These are phyloP conservation scores for Ciconia stormi DNA, from an alignment of 2,113 vertebrate species.

Conservation along the genomic window DNA sequence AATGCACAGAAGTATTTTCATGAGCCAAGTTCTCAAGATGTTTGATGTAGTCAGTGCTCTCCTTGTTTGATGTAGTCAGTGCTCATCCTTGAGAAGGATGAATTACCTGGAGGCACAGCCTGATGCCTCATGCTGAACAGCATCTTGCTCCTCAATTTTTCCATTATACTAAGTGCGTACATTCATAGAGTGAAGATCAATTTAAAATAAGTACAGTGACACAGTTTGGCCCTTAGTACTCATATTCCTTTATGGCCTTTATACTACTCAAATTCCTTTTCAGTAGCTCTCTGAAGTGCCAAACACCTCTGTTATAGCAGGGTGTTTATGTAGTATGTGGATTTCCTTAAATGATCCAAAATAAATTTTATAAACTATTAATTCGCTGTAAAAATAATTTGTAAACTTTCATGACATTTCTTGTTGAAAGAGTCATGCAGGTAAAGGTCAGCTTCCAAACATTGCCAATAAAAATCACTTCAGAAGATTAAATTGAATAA, in stretches of 20 bases:
- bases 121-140: background rate
- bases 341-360: background rate
- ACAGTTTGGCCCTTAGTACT: background rate
- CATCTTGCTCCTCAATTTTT: background rate
- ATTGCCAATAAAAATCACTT: background rate
- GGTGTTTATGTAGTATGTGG: background rate
- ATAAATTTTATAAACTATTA: background rate
- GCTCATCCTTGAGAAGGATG: background rate
- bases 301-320: background rate
- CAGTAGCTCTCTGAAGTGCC: background rate
- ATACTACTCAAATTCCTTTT: background rate
- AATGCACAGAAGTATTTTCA: background rate
- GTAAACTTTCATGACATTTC: constrained; percentile 33
- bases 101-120: background rate
- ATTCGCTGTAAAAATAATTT: constrained; percentile 11
- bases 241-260: background rate
- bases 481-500: constrained; percentile 41
- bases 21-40: background rate
- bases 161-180: background rate
- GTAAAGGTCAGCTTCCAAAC: constrained; percentile 42
- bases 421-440: background rate
- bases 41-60: background rate
- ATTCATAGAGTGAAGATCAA: background rate
- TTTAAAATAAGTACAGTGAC: background rate
- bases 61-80: background rate